phyloP scores from a whole-genome alignment of 92 coral and sea anemone species.

The Pocillopora meandrina region DNA sequence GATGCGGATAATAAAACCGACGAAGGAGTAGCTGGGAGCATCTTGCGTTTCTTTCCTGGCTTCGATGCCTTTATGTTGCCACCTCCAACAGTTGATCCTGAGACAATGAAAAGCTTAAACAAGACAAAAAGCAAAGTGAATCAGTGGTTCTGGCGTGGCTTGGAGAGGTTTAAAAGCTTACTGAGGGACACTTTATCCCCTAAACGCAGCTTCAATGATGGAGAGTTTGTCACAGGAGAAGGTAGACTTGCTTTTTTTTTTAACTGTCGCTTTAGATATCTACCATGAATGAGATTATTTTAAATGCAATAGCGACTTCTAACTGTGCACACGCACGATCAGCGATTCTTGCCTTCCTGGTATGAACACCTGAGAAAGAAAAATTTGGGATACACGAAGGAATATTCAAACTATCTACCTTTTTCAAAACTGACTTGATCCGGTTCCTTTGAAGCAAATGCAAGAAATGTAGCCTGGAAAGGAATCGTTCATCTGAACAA shows the following conservation, averaged over 20 bases:
- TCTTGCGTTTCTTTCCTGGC: slow-evolving; percentile 17
- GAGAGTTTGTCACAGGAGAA: slow-evolving; percentile 66
- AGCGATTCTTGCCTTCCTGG: too few species aligned
- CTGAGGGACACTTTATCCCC: slow-evolving; percentile 29
- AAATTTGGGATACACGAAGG: too few species aligned
- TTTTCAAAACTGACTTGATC: too few species aligned
- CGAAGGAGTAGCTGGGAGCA: slow-evolving; percentile 19
- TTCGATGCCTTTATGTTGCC: slow-evolving; percentile 71
- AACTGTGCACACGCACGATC: not conserved
- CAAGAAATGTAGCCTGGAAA: too few species aligned
- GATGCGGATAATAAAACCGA: not conserved
- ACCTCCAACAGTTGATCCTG: slow-evolving; percentile 59
- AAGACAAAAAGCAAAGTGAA: slow-evolving; percentile 9
- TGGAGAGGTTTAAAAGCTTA: slow-evolving; percentile 25
- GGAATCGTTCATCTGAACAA: too few species aligned
- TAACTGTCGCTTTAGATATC: not conserved
- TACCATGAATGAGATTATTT: not conserved
- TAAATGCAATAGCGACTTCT: not conserved
- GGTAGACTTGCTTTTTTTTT: slow-evolving; percentile 18
- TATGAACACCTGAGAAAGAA: too few species aligned
- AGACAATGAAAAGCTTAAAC: slow-evolving; percentile 44
- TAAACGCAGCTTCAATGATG: slow-evolving; percentile 53
- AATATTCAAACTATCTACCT: too few species aligned
- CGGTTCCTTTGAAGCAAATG: too few species aligned
- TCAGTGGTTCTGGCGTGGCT: slow-evolving; percentile 36